Evolutionary conservation across 2,113 vertebrate genomes (phyloP), one percentile per base, ranked within the genome.

Genomic region (Pluvialis apricaria): DNA sequence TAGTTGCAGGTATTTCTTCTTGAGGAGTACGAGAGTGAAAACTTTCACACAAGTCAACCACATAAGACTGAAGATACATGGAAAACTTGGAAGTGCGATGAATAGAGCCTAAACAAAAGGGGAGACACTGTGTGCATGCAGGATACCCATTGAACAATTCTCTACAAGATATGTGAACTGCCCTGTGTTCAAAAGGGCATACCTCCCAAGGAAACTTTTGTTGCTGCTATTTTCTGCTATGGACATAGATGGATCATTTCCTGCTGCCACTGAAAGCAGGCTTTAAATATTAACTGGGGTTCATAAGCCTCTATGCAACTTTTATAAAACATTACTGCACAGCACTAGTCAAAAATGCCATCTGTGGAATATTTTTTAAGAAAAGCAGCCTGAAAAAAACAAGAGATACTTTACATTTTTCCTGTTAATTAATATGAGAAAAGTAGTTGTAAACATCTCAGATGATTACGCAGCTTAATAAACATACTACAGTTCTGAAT

Each of bases 271-370:
- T 68, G 94, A 93, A 91, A 96, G 82, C 45, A 96, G 45, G 69
- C 85, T 97, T 97, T 97, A 97, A 97, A 96, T 98, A 96, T 97
- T 96, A 96, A 96, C 45, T 90, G 62, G 60, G n/a, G 49, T 95
- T 97, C 95, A 94, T 82, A 87, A 87, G 26, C 44, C 62, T 88
- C 66, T 82, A 22, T 97, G 45, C 58, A 97, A 94, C 42, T 95
- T 98, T 88, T 95, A 96, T 90, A 95, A 87, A 66, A 90, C 28
- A 51, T 92, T 90, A 19, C 72, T 95, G 38, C 72, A 57, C 38
- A 92, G 65, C 5, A 65, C 34, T 70, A 61, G 38, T 94, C 54
- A 94, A 87, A 97, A 97, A 91, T 83, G 12, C 58, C 70, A 95
- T 92, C 73, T 93, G 25, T 32, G 51, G 61, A 83, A 65, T 13